Evolutionary conservation across 2,888 invertebrate species (phyloP), one percentile per base, ranked within the genome.

Genomic region (Hypena proboscidalis): DNA sequence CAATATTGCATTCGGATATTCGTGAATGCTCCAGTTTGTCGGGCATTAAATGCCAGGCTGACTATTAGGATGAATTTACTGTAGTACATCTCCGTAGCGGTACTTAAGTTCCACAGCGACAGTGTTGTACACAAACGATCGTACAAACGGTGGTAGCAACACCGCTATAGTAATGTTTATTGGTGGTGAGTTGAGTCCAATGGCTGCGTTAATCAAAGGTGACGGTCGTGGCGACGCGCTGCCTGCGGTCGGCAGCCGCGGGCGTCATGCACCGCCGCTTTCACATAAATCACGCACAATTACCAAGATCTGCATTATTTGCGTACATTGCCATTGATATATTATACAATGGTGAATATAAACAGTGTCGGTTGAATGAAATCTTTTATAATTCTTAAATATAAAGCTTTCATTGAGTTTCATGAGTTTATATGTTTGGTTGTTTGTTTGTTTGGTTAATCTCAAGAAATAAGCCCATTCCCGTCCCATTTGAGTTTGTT

Each of bases 201-300:
- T 70, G 64, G 67, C 49, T 47, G 48, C 59, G 66, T 70, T 70
- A 63, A 70, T 70, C 72, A 70, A 65, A 66, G 59, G 47, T 48
- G 32, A 50, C 42, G 50, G 42, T 42, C 46, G 37, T 35, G 42
- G 51, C 25, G 49, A 38, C 26, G 48, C 47, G 46, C n/a, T n/a
- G n/a, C 29, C 53, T 56, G 60, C 41, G 50, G 55, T 51, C 48
- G 37, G 29, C 26, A 4, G 41, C 46, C 52, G 48, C 40, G 34
- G 39, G 42, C 46, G 48, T 13, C 46, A 40, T n/a, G 55, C 58
- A 32, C 46, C 56, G 55, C 34, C 44, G 43, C 59, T 45, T 35
- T 19, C 26, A 47, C 66, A 67, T 70, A 60, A 66, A 70, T 70
- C 56, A 47, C 51, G 43, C 41, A 51, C 47, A 47, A 47, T 50